Evolutionary conservation across 2,797 vertebrate genomes (phyloP), one percentile per base, ranked within the genome.

Genomic region (Babyrousa celebensis): DNA sequence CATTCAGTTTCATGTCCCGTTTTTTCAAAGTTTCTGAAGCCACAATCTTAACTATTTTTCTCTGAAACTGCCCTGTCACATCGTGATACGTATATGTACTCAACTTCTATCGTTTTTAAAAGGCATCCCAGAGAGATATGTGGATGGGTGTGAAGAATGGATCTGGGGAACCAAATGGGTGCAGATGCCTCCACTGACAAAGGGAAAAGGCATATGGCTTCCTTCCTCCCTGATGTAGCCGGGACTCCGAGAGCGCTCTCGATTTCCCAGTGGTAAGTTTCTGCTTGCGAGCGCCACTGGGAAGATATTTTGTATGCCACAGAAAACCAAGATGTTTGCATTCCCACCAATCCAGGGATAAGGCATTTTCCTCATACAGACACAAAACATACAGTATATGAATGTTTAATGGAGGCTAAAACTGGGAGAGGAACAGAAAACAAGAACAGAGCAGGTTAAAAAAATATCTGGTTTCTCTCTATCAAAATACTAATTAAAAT

Each of bases 291-390:
- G 97, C 96, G 98, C 97, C 97, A 9, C 98, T 94, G 94, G 98
- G 97, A 97, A 98, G 91, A 98, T 95, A 98, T 96, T 97, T 94
- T 97, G 98, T 97, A 96, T 97, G 97, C 97, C 96, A 98, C 96
- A 95, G 89, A 98, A 97, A 98, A 97, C 97, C 94, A 96, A 58
- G 98, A 96, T 98, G 97, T 98, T 98, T 98, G 98, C 98, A 97
- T 97, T 97, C 98, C 98, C 97, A 98, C 98, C 96, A 98, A 98
- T 98, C 98, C 98, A 98, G 98, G 98, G 98, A 98, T 93, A 98
- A 98, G 98, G 98, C 97, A 96, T 95, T 98, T 97, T 97, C 97
- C 95, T 97, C 96, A 85, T 97, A 95, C 96, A 97, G 96, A 98
- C 97, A 98, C 97, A 94, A 97, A 92, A 92, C 83, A 98, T 95